Base-by-base conservation (phyloP, 2,113 vertebrate genomes). In the Myodes glareolus region DNA sequence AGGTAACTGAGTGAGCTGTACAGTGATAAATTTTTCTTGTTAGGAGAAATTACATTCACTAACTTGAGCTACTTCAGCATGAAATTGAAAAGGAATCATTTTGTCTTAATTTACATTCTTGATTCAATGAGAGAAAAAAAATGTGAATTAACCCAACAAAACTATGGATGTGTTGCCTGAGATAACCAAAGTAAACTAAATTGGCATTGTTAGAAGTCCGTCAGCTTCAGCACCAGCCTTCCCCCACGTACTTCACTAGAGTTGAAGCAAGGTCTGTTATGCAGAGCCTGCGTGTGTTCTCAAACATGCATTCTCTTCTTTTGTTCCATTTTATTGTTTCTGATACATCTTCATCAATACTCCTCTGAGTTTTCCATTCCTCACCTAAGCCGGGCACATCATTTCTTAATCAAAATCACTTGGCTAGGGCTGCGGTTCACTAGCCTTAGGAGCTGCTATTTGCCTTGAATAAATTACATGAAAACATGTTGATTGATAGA, bases 31-130 rank as follows among this genome's bases (percentile, higher is more conserved):
- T 99, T 99, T 99, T 99, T 99, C 99, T 99, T 99, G 99, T 99
- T 99, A 99, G 99, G 98, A 99, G 99, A 99, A 99, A 99, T 99
- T 99, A 99, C 99, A 96, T 99, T 99, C 99, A 98, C 99, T 99
- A 99, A 99, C 99, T 99, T 99, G 99, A 99, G 99, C 99, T 99
- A 99, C 99, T 99, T 99, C 99, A 99, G 99, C 99, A 99, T 99
- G 99, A 99, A 99, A 99, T 99, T 99, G 99, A 99, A 99, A 99
- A 99, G 99, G 99, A 99, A 99, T 99, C 99, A 99, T 99, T 99
- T 99, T 99, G 99, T 98, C 99, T 99, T 99, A 98, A 99, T 99
- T 99, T 99, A 99, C 99, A 99, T 99, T 99, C 99, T 99, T 99
- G 99, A 99, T 99, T 99, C 99, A 99, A 99, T 99, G 99, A 99